A percentile compares a stretch with the other conserved stretches of the same genome.
phyloP scores from a whole-genome alignment of 2,888 invertebrate genomes.

The Tillus elongatus region DNA sequence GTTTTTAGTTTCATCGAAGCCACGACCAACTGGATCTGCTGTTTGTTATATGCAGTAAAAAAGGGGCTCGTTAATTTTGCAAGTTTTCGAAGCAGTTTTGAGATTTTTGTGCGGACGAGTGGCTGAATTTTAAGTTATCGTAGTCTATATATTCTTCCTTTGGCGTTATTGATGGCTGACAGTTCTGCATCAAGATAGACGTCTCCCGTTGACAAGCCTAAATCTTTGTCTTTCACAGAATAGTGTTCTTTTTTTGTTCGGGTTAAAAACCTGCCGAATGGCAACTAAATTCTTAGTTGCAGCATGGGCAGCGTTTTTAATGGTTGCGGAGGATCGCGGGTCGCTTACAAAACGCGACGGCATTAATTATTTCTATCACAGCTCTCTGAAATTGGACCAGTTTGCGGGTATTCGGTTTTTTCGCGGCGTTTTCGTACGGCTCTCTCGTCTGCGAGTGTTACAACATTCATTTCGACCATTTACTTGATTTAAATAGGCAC shows the following conservation, averaged over 20 bases:
- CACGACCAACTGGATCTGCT: neutral
- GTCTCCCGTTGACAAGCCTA: slow-evolving; percentile 34
- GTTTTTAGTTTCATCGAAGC: slow-evolving; percentile 18
- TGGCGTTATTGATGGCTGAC: slow-evolving; percentile 39
- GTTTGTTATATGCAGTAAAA: slow-evolving; percentile 24
- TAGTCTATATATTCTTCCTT: slow-evolving; percentile 25
- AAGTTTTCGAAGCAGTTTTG: slow-evolving; percentile 26
- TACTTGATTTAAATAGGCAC: too few relatives aligned
- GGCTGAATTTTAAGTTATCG: slow-evolving; percentile 26
- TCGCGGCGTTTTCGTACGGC: too few relatives aligned
- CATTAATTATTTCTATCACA: too few relatives aligned
- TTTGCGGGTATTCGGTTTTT: too few relatives aligned
- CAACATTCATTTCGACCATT: too few relatives aligned
- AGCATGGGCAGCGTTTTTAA: too few relatives aligned
- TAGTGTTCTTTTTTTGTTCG: slow-evolving; percentile 19
- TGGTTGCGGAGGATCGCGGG: too few relatives aligned
- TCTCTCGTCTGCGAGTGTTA: too few relatives aligned
- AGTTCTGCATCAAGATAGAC: slow-evolving; percentile 39
- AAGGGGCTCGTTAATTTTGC: slow-evolving; percentile 34
- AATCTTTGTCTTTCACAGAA: slow-evolving; percentile 31
- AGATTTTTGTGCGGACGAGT: slow-evolving; percentile 19
- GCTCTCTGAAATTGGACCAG: too few relatives aligned
- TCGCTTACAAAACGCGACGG: too few relatives aligned
- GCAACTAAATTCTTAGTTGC: neutral
- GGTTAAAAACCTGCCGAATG: slow-evolving; percentile 23